Evolutionary conservation across 2,888 invertebrate species (phyloP).

Genomic region (Drosophila robusta): DNA sequence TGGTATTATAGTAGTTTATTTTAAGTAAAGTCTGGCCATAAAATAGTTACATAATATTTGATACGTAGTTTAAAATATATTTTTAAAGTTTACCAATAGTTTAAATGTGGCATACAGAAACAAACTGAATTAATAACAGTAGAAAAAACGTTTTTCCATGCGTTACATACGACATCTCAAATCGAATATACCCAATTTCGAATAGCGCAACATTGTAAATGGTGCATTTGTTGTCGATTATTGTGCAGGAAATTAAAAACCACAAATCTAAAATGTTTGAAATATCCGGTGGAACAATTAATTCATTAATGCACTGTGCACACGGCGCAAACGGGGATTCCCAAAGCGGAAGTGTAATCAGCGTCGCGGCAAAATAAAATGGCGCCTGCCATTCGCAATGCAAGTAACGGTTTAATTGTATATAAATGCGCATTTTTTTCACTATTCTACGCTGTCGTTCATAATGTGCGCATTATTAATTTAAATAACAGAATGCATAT

Average conservation of each 20-base stretch:
- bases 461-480: slow-evolving; percentile 68
- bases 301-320: slow-evolving; percentile 69
- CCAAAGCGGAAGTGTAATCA: slow-evolving; percentile 73
- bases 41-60: too few relatives aligned
- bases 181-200: background rate
- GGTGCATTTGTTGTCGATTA: slow-evolving; percentile 55
- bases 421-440: slow-evolving; percentile 10
- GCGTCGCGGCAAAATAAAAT: slow-evolving; percentile 48
- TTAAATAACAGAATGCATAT: slow-evolving; percentile 70
- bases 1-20: too few relatives aligned
- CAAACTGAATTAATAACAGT: too few relatives aligned
- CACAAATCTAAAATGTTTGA: slow-evolving; percentile 81
- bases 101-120: too few relatives aligned
- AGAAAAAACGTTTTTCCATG: background rate
- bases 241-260: slow-evolving; percentile 79
- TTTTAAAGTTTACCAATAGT: too few relatives aligned
- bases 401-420: slow-evolving; percentile 53
- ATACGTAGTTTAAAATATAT: too few relatives aligned
- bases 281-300: slow-evolving; percentile 81
- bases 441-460: background rate
- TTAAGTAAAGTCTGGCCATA: too few relatives aligned
- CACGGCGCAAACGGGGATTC: slow-evolving; percentile 16
- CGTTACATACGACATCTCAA: background rate
- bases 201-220: background rate
- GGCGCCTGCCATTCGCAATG: slow-evolving; percentile 20